Base-by-base conservation (phyloP, 2,888 invertebrate species). In the Andrena bicolor region DNA sequence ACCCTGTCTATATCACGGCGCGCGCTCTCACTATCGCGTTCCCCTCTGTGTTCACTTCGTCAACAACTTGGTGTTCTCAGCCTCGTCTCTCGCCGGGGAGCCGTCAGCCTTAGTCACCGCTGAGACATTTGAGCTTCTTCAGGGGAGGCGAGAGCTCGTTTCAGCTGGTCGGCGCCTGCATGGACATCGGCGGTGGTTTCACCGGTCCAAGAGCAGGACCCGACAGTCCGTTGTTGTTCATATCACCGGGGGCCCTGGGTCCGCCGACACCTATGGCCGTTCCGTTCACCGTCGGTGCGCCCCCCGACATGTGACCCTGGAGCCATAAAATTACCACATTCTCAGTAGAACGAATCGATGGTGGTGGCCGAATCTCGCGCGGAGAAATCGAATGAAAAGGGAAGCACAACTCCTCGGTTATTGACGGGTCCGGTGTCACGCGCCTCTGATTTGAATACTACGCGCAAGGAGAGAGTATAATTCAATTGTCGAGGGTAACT, bases 121-220 rank as follows among this genome's bases (percentile, higher is more conserved):
- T 93, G 88, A 93, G 93, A 90, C 94, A 94, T 86, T 93, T 91
- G 80, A 93, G 91, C 88, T 94, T 94, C 87, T 94, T 94, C 88
- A 92, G 76, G 35, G 93, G 92, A 65, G 94, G 93, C 76, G 90
- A 90, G 70, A 91, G 93, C 92, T 93, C 93, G 91, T 94, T 93
- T 94, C 94, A 94, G 94, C 94, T 94, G 85, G 93, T 93, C 84
- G 93, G 93, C 32, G 94, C 93, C 58, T 93, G 92, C 93, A 94
- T 93, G 81, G 93, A 90, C 92, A 93, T 93, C 63, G 94, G 93
- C n/a, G 93, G 90, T 70, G 93, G 92, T 85, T 94, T 94, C 26
- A 94, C 93, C 30, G 93, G 88, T 4, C 93, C 94, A 28, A 92
- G 84, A 16, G 93, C 93, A 2, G 93, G 92, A 7, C 93, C 94